These are phyloP conservation scores for Lacanobia wlatinum DNA, from an alignment of 2,888 invertebrate species.

Conservation along the genomic window DNA sequence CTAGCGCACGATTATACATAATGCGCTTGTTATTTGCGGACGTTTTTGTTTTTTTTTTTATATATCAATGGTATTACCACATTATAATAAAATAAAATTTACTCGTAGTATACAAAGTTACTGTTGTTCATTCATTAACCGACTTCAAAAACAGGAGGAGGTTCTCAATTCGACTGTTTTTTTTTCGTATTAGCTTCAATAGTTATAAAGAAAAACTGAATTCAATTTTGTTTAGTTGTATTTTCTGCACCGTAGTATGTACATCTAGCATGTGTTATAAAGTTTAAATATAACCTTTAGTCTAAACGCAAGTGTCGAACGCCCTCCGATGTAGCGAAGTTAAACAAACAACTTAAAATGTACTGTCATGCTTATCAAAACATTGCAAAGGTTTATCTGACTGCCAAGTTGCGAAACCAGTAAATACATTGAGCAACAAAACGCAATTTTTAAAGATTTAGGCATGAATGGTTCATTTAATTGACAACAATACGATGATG, in stretches of 20 bases:
- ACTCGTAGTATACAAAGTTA: too few relatives aligned
- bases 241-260: neutral
- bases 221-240: neutral
- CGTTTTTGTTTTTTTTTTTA: too few relatives aligned
- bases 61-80: too few relatives aligned
- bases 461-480: conserved; percentile 32
- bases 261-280: conserved; percentile 14
- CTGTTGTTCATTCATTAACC: too few relatives aligned
- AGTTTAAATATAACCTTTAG: conserved; percentile 42
- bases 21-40: too few relatives aligned
- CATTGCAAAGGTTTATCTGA: conserved; percentile 24
- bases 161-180: too few relatives aligned
- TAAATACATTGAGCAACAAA: conserved; percentile 36
- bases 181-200: neutral
- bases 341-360: conserved; percentile 45
- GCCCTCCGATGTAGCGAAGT: conserved; percentile 28
- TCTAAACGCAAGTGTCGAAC: conserved; percentile 7
- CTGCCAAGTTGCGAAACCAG: conserved; percentile 38
- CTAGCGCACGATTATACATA: too few relatives aligned
- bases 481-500: conserved; percentile 28
- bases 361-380: conserved; percentile 27
- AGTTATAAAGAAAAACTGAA: neutral
- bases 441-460: conserved; percentile 26
- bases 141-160: too few relatives aligned
- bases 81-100: too few relatives aligned